These are phyloP conservation scores for Sarcophaga caerulescens DNA, from an alignment of 2,888 invertebrate genomes.

Conservation along the genomic window DNA sequence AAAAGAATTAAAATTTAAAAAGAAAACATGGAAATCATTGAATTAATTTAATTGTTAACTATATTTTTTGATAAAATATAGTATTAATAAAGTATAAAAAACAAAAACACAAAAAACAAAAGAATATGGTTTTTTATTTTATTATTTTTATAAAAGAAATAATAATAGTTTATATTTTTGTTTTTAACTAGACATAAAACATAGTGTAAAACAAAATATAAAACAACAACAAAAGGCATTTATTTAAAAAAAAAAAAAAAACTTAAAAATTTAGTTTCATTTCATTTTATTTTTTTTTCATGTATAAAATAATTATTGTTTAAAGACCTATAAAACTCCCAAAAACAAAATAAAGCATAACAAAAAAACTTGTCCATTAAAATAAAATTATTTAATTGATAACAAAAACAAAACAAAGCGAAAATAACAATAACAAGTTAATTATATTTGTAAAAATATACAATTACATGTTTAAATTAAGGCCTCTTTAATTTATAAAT, in stretches of 20 bases:
- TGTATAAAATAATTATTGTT: slow-evolving; percentile 9
- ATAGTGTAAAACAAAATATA: not conserved
- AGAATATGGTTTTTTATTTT: slow-evolving; percentile 29
- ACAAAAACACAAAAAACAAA: slow-evolving; percentile 27
- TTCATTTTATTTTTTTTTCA: slow-evolving; percentile 53
- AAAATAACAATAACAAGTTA: slow-evolving; percentile 41
- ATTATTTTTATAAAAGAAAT: slow-evolving; percentile 5
- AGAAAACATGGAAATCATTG: slow-evolving; percentile 27
- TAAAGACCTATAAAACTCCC: slow-evolving; percentile 48
- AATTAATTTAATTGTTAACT: slow-evolving; percentile 67
- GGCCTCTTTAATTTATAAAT: slow-evolving; percentile 61
- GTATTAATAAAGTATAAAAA: slow-evolving; percentile 53
- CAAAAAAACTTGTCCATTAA: slow-evolving; percentile 55
- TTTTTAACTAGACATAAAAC: slow-evolving; percentile 7
- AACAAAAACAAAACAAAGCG: slow-evolving; percentile 13
- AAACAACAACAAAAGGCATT: slow-evolving; percentile 53
- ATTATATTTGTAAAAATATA: slow-evolving; percentile 51
- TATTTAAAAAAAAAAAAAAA: slow-evolving; percentile 40
- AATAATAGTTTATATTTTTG: slow-evolving; percentile 44
- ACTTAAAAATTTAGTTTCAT: slow-evolving; percentile 41
- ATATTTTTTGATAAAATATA: slow-evolving; percentile 74
- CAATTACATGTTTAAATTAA: slow-evolving; percentile 10
- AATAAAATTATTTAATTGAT: slow-evolving; percentile 24
- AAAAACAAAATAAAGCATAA: slow-evolving; percentile 48
- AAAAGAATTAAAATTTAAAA: slow-evolving; percentile 15